Evolutionary conservation across 2,797 vertebrate genomes (phyloP).

Genomic region (Ciconia nigra): DNA sequence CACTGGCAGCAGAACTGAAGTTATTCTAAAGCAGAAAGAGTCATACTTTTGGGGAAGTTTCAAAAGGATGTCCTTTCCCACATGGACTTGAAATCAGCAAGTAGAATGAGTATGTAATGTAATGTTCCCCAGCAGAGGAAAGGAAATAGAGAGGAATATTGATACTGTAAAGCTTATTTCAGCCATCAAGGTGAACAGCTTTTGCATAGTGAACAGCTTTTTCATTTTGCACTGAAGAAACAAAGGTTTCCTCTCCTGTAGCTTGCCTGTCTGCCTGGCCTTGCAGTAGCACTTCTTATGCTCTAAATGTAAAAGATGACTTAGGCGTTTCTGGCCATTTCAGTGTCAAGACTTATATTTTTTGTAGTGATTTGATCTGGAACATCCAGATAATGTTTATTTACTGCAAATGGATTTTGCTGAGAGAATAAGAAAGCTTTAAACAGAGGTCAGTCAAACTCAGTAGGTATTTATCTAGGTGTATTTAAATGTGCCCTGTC

Average conservation of each 20-base stretch:
- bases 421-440: background rate
- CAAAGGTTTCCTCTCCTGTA: background rate
- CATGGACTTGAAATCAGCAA: background rate
- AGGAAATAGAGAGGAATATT: background rate
- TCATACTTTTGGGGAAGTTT: background rate
- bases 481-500: background rate
- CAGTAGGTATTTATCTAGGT: background rate
- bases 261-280: background rate
- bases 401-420: background rate
- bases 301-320: background rate
- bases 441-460: background rate
- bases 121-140: background rate
- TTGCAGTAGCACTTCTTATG: background rate
- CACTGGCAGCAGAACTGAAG: background rate
- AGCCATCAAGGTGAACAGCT: background rate
- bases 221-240: background rate
- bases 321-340: background rate
- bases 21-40: background rate
- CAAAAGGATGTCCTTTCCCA: background rate
- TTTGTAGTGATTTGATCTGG: background rate
- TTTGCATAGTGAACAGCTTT: background rate
- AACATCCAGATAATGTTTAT: background rate
- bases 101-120: background rate
- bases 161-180: background rate
- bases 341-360: background rate